Base-by-base conservation (phyloP, 1,140 invertebrate species). In the Drosophila quadrilineata region DNA sequence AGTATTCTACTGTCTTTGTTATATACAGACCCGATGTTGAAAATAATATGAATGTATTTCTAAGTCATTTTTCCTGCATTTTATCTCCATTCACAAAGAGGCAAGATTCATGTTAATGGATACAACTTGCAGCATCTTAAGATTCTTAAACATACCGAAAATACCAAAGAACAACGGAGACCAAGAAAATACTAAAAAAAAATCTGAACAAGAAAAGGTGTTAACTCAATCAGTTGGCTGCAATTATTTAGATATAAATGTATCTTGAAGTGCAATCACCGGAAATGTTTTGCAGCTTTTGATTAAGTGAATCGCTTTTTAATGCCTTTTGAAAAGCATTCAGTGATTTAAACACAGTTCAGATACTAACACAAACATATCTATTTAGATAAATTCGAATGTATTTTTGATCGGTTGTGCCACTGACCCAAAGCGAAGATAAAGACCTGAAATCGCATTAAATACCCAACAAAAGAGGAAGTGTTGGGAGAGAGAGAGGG, bases 351-450 rank as follows among this genome's bases (percentile, higher is more conserved):
- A 70, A 59, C 54, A 65, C 36, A 36, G 10, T 40, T 31, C 14
- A 45, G 17, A 49, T 41, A 28, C 56, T 14, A 35, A 10, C 29
- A 31, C 3, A 9, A 36, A 31, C 41, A n/a, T n/a, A n/a, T n/a
- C n/a, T n/a, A n/a, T n/a, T n/a, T n/a, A n/a, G n/a, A n/a, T n/a
- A n/a, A n/a, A n/a, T n/a, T n/a, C n/a, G n/a, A n/a, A n/a, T n/a
- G n/a, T n/a, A n/a, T n/a, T n/a, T n/a, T n/a, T n/a, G n/a, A n/a
- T 6, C 26, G 19, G 26, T 50, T 65, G 68, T 19, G 76, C 72
- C 56, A 82, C 43, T 84, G 68, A 82, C 76, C 76, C 63, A 68
- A 4, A 79, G 69, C 48, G 36, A 38, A 46, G 28, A 31, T 35
- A 29, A 31, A 41, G 36, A 41, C 22, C 6, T 17, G 3, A 50